Evolutionary conservation across 2,113 vertebrate species (phyloP).

Genomic region (Gulo gulo): DNA sequence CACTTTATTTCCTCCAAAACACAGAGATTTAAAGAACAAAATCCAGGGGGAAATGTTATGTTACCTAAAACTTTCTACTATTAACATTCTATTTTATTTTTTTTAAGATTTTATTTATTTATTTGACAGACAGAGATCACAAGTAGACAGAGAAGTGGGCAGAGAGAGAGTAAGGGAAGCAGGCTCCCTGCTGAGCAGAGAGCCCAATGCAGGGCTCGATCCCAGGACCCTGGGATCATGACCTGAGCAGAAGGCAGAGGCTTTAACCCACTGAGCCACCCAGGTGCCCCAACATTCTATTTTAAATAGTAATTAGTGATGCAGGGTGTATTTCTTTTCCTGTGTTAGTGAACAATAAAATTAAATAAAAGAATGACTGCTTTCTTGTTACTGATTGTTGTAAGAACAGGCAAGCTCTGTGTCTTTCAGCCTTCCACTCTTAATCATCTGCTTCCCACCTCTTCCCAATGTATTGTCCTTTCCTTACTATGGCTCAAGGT

Average conservation of each 20-base stretch:
- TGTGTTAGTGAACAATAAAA: background rate
- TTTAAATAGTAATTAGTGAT: background rate
- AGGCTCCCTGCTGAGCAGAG: no score
- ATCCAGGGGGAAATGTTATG: background rate
- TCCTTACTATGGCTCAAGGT: background rate
- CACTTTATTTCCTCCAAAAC: background rate
- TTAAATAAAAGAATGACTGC: background rate
- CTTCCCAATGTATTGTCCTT: background rate
- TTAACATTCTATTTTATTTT: background rate
- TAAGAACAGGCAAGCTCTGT: background rate
- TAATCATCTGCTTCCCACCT: background rate
- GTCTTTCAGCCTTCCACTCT: background rate
- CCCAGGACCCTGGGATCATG: no score
- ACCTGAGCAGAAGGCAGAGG: no score
- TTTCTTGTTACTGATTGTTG: background rate
- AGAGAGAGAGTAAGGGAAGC: no score
- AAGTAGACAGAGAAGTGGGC: no score
- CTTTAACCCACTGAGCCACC: no score
- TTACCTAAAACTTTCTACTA: background rate
- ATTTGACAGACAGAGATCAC: no score
- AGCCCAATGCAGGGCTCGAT: no score
- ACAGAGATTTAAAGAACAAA: background rate
- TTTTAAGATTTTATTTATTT: no score
- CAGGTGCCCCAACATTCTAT: background rate
- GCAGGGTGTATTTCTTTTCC: background rate